Conservation (phyloP, 1,140 invertebrate species). For the Drosophila bifasciata region DNA sequence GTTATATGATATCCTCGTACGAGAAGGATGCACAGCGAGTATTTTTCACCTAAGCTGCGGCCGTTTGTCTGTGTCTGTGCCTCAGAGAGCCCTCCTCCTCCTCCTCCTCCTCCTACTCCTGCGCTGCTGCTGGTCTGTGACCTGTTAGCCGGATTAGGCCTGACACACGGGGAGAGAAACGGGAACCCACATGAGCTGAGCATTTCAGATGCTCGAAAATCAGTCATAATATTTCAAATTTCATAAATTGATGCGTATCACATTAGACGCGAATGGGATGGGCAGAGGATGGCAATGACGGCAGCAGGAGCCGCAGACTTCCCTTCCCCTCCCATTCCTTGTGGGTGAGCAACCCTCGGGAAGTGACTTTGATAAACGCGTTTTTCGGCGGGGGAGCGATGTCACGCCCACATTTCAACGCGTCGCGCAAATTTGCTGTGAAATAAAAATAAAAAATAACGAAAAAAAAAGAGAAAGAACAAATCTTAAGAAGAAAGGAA, state of each 20-base stretch:
- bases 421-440: conserved; percentile 52
- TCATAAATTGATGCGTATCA: conserved; percentile 81
- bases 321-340: background rate
- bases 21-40: conserved; percentile 22
- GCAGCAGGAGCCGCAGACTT: conserved; percentile 48
- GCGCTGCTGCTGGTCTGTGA: conserved; percentile 31
- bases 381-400: conserved; percentile 24
- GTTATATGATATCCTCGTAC: conserved; percentile 25
- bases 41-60: conserved; percentile 62
- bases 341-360: conserved; percentile 55
- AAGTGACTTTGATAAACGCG: conserved; percentile 78
- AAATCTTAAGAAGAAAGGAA: conserved; percentile 3
- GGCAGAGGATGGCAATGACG: no score
- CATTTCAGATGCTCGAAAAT: conserved; percentile 60
- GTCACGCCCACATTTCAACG: conserved; percentile 65
- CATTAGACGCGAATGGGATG: conserved; percentile 45
- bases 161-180: conserved; percentile 14
- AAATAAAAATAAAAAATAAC: conserved; percentile 36
- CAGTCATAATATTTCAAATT: conserved; percentile 82
- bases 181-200: conserved; percentile 14
- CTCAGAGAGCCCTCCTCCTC: conserved; percentile 14
- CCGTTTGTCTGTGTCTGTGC: conserved; percentile 42
- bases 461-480: conserved; percentile 19
- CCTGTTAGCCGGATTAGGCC: conserved; percentile 51
- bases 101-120: no score